Conservation (phyloP, 2,113 vertebrate species). For the Numida meleagris region DNA sequence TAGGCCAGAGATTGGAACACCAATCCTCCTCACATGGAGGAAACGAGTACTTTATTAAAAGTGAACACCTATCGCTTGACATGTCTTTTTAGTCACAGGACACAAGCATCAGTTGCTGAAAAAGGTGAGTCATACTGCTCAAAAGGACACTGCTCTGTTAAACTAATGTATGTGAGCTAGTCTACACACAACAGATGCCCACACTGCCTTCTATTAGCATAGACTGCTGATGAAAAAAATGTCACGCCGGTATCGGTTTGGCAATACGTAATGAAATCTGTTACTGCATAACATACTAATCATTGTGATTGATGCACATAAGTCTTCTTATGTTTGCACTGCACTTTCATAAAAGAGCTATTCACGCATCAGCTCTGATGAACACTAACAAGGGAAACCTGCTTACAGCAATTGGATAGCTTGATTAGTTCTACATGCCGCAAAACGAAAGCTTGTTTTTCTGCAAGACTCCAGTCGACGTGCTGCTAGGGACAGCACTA, state of each 20-base stretch:
- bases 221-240: background rate
- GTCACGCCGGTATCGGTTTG: background rate
- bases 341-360: slow-evolving; percentile 12
- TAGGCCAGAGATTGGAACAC: background rate
- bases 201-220: background rate
- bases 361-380: background rate
- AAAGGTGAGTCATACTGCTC: background rate
- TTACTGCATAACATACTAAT: background rate
- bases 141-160: background rate
- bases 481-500: background rate
- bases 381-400: slow-evolving; percentile 31
- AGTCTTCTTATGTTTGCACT: background rate
- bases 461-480: background rate
- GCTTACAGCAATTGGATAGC: slow-evolving; percentile 18
- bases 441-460: slow-evolving; percentile 10
- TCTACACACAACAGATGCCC: background rate
- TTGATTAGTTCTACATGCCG: background rate
- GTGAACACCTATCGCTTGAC: background rate
- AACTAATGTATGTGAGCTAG: background rate
- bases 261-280: background rate
- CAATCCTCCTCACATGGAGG: background rate
- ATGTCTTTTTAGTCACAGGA: background rate
- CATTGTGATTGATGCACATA: background rate
- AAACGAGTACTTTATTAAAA: background rate
- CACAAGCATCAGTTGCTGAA: background rate